Evolutionary conservation across 2,888 invertebrate species (phyloP).

Genomic region (Pocota personata): DNA sequence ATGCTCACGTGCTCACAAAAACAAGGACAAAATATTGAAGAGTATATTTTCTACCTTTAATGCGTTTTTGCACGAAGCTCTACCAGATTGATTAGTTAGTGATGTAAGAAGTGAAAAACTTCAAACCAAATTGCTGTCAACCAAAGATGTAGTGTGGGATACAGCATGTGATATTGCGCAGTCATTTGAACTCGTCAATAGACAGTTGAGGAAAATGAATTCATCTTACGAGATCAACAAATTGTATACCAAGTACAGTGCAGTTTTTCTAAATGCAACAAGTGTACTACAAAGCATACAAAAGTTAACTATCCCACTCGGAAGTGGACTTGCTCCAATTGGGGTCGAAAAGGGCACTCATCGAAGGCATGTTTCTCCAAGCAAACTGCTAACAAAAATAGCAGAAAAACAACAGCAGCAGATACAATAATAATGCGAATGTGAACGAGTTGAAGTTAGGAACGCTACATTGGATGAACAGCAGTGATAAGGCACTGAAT

Average conservation of each 20-base stretch:
- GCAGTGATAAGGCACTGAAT: too few relatives aligned
- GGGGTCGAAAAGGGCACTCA: not conserved
- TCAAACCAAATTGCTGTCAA: constrained; percentile 29
- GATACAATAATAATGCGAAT: not conserved
- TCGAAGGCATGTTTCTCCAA: not conserved
- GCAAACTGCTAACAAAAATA: not conserved
- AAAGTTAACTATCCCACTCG: not conserved
- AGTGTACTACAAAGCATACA: constrained; percentile 16
- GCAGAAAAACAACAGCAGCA: not conserved
- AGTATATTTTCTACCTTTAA: constrained; percentile 13
- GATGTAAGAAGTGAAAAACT: not conserved
- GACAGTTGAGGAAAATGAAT: constrained; percentile 2
- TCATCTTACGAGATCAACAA: not conserved
- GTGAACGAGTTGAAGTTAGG: too few relatives aligned
- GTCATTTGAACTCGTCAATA: constrained; percentile 19
- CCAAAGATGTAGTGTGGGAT: not conserved
- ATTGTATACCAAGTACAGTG: not conserved
- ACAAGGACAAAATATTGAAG: constrained; percentile 16
- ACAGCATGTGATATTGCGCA: not conserved
- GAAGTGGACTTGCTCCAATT: not conserved
- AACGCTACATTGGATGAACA: too few relatives aligned
- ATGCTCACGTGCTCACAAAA: constrained; percentile 26
- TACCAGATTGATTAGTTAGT: constrained; percentile 25
- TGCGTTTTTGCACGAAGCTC: constrained; percentile 4
- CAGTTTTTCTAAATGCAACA: not conserved